Conservation (phyloP, 2,797 vertebrate species). For the Australoheros facetus region DNA sequence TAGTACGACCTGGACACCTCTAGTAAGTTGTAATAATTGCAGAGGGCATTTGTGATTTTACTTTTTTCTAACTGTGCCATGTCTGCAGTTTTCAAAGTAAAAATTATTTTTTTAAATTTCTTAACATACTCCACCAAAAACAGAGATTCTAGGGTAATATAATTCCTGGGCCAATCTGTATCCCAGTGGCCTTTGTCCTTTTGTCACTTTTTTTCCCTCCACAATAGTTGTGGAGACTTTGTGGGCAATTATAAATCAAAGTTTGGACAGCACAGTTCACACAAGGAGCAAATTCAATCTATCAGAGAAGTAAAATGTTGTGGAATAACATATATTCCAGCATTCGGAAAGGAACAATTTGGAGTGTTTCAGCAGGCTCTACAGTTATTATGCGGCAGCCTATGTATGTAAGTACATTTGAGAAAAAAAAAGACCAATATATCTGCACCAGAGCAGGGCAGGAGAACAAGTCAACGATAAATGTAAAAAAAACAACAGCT, state of each 20-base stretch:
- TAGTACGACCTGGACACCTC: neutral
- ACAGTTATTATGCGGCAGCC: neutral
- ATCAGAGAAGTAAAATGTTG: neutral
- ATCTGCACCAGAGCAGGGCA: too few species aligned
- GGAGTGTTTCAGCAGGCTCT: neutral
- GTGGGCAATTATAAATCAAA: neutral
- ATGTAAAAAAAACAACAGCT: neutral
- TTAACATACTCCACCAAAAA: neutral
- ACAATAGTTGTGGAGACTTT: neutral
- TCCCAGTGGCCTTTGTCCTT: neutral
- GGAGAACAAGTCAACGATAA: neutral
- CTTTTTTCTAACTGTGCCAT: neutral
- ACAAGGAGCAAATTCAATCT: neutral
- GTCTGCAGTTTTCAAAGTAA: neutral
- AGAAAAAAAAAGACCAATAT: neutral
- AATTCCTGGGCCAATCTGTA: neutral
- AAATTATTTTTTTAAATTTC: neutral
- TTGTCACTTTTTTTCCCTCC: neutral
- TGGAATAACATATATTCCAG: neutral
- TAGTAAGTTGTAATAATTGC: neutral
- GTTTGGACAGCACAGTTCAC: neutral
- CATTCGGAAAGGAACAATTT: neutral
- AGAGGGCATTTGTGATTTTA: neutral
- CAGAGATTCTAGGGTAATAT: neutral
- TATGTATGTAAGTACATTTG: neutral